Conservation (phyloP, 2,113 vertebrate species). For the Tenrec ecaudatus region DNA sequence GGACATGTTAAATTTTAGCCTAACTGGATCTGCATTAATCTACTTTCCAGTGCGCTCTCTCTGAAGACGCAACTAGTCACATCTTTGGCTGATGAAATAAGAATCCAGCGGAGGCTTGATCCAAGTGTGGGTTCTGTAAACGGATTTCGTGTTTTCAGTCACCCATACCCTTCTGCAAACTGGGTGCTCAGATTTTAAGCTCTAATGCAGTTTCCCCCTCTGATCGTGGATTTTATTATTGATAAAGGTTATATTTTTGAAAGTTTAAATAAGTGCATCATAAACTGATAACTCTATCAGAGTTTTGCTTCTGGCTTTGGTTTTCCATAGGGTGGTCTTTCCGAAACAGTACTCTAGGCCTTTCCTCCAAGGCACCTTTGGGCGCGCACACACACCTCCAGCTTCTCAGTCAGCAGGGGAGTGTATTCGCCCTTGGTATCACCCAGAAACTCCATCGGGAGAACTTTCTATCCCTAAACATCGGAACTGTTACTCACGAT, state of each 20-base stretch:
- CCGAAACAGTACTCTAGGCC: neutral
- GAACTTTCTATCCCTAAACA: constrained; percentile 13
- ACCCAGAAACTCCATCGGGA: neutral
- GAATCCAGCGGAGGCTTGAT: too few species aligned
- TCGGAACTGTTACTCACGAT: neutral
- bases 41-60: too few species aligned
- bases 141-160: too few species aligned
- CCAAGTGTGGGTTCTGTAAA: too few species aligned
- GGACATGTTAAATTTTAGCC: too few species aligned
- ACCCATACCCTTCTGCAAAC: too few species aligned
- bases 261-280: constrained; percentile 2
- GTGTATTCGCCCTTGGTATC: neutral
- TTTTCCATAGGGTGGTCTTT: neutral
- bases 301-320: neutral
- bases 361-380: neutral
- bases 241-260: neutral
- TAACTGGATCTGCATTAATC: too few species aligned
- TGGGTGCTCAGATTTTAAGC: too few species aligned
- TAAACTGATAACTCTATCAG: neutral
- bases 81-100: too few species aligned
- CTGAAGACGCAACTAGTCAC: too few species aligned
- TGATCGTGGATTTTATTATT: too few species aligned
- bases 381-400: neutral
- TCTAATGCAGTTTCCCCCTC: too few species aligned
- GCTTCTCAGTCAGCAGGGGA: neutral